Conservation (phyloP, 2,797 vertebrate genomes). For the Mormyrops boulengeri region DNA sequence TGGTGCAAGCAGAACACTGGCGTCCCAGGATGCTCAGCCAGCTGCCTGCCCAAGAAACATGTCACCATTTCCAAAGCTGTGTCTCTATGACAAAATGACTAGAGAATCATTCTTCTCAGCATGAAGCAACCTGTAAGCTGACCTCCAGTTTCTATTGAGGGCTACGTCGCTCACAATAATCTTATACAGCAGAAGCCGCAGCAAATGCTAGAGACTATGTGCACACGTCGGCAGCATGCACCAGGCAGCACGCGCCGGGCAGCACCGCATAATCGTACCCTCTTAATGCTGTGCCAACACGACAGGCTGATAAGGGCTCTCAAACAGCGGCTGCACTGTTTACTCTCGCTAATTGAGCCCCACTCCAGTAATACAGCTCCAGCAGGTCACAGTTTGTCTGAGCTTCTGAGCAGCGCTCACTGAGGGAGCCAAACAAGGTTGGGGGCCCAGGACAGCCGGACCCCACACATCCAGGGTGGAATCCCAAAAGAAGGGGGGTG, state of each 20-base stretch:
- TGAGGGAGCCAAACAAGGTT: conserved; percentile 38
- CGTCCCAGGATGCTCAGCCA: neutral
- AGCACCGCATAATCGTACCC: neutral
- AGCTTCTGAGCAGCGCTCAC: conserved; percentile 57
- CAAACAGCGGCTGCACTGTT: conserved; percentile 44
- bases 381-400: conserved; percentile 49
- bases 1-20: neutral
- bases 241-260: neutral
- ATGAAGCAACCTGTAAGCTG: neutral
- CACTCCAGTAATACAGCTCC: conserved; percentile 41
- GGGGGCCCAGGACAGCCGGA: neutral
- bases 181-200: neutral
- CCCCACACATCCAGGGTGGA: neutral
- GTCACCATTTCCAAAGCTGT: neutral
- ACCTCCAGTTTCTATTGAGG: neutral
- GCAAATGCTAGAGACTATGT: neutral
- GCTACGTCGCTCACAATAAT: neutral
- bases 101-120: neutral
- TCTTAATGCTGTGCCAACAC: conserved; percentile 28
- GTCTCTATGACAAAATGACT: neutral
- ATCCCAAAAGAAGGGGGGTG: neutral
- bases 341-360: conserved; percentile 46
- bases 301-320: conserved; percentile 39
- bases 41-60: neutral
- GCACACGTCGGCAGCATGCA: neutral